Evolutionary conservation across 2,113 vertebrate genomes (phyloP), one percentile per base, ranked within the genome.

Genomic region (Mastomys coucha): DNA sequence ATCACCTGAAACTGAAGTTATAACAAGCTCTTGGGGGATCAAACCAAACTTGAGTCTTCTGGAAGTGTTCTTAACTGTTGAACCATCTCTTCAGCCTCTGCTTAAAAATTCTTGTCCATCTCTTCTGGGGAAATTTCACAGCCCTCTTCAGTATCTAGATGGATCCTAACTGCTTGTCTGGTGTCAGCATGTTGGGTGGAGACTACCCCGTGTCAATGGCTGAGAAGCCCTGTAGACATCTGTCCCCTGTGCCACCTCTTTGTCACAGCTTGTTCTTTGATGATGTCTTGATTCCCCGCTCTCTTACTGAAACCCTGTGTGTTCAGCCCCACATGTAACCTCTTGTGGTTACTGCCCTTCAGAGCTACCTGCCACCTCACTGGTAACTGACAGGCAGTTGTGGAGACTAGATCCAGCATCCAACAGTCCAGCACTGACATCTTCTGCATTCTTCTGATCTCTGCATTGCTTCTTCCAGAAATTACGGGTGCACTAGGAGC

Each of bases 221-320:
- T 7, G 56, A 33, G 16, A 58, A 33, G 24, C 9, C 2, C 9
- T 4, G 20, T 51, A 33, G 0, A 6, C 0, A 2, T 20, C n/a
- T 11, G 3, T 28, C 51, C 51, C 3, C 0, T 28, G 9, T 0
- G 19, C 80, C 26, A 49, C 39, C 39, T 67, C 31, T 12, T 22
- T 24, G 7, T 49, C 11, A 51, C 45, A n/a, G 17, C 51, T n/a
- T 70, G 19, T 22, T 20, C 63, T 28, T 19, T 1, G 1, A 19
- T 14, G 0, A 1, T 0, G 20, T 20, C 51, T 13, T 1, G n/a
- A 4, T 20, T 28, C 1, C 7, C 7, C 31, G 26, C 19, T 1
- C 5, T 28, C 31, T 53, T 45, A 16, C 56, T 22, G 31, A 28
- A 28, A 39, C 42, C 3, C 4, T 1, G 11, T 53, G 6, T 13